Evolutionary conservation across 2,113 vertebrate genomes (phyloP), one percentile per base, ranked within the genome.

Genomic region (Ictidomys tridecemlineatus): DNA sequence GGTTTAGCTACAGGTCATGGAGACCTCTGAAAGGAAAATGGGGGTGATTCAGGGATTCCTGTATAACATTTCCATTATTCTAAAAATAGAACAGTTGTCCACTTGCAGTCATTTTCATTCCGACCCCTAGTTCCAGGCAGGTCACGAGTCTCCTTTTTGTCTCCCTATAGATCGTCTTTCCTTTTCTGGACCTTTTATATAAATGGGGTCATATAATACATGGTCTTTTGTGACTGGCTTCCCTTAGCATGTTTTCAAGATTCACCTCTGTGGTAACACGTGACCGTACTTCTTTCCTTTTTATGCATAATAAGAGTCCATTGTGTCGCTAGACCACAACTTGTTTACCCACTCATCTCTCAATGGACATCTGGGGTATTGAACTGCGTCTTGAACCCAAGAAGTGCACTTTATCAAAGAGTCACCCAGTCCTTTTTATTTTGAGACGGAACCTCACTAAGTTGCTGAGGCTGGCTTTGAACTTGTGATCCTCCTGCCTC

Each of bases 301-400:
- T 28, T 63, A 3, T 63, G 22, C 32, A 32, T 4, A 30, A 51
- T 51, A 24, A 10, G 14, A 30, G 30, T 30, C 17, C 48, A 24
- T 37, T 11, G 30, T 28, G 12, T 30, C 9, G 7, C 28, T 2
- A 10, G 30, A 48, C 4, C 32, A 1, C 8, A 0, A 39, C n/a
- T 45, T 80, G 53, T 37, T 30, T 69, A 9, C n/a, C 48, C 32
- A 13, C 56, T n/a, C 30, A 14, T 14, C 28, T 28, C 22, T 1
- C 22, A 4, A 28, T 28, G n/a, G 61, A 11, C 30, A 22, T 53
- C 2, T 58, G 61, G 48, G 34, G 18, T 30, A 45, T 45, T 45
- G 45, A 45, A 45, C 45, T 45, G 45, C 8, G 45, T 45, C 1
- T 45, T 45, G 45, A 45, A 45, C 45, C 45, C 45, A 45, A 45